Evolutionary conservation across 2,888 invertebrate species (phyloP).

Genomic region (Syritta pipiens): DNA sequence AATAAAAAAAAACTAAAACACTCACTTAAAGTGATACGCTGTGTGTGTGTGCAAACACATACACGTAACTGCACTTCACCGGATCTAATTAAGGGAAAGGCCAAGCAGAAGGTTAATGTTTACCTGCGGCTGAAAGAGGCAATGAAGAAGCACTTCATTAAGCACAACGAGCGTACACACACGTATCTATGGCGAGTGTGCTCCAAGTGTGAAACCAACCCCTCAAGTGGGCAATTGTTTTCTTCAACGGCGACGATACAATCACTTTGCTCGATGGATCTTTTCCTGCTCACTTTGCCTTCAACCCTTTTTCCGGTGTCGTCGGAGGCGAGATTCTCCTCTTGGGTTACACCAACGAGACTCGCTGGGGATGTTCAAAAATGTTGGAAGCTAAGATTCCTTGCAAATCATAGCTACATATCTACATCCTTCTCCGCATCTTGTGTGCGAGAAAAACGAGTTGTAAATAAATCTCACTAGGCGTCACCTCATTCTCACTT

Average conservation of each 20-base stretch:
- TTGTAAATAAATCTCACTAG: no score
- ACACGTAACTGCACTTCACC: conserved; percentile 51
- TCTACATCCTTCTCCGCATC: no score
- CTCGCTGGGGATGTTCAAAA: no score
- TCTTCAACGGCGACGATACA: conserved; percentile 49
- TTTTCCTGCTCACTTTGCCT: conserved; percentile 17
- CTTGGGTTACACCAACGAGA: no score
- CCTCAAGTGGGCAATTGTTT: conserved; percentile 54
- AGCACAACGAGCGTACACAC: conserved; percentile 25
- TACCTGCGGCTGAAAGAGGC: conserved; percentile 62
- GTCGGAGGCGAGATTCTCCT: no score
- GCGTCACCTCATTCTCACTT: no score
- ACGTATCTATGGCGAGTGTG: conserved; percentile 1
- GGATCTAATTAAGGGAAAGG: conserved; percentile 62
- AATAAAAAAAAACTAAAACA: conserved; percentile 15
- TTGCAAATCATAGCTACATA: no score
- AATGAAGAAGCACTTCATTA: conserved; percentile 62
- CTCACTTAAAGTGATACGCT: conserved; percentile 40
- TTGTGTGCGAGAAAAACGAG: no score
- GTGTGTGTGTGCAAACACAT: not conserved
- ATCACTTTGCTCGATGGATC: conserved; percentile 48
- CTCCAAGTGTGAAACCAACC: conserved; percentile 33
- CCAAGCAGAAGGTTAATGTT: conserved; percentile 51
- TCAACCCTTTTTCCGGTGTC: not conserved
- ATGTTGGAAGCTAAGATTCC: no score